Base-by-base conservation (phyloP, 2,797 vertebrate genomes). In the Molossus molossus region DNA sequence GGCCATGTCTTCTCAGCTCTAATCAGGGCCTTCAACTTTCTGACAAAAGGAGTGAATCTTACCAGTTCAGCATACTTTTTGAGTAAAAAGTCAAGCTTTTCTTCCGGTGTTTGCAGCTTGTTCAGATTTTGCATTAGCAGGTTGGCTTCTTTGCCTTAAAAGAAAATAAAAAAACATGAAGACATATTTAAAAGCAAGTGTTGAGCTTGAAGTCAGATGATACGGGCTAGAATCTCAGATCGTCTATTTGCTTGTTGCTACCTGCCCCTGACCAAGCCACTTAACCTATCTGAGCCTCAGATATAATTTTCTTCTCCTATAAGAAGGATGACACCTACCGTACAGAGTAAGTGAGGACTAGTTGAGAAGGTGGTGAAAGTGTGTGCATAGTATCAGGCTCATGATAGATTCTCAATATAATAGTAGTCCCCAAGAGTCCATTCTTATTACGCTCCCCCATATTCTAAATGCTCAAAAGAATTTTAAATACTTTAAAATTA, bases 31-130 rank as follows among this genome's bases (percentile, higher is more conserved):
- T 80, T 7, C 53, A 9, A 81, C 29, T 90, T 92, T 87, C 40
- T 64, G 55, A 29, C 62, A 79, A 37, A 94, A 62, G 93, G 55
- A 81, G 57, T 57, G 67, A 45, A 96, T 4, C 97, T 99, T 98
- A 99, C 99, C 99, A 99, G 95, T 86, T 99, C 99, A 29, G 99
- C 98, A 40, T 99, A 99, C 96, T 99, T 99, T 98, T 98, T 99
- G 95, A 99, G 97, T 96, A 99, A 96, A 45, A 98, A 97, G 21
- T 99, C 99, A 92, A 99, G 97, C 97, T 99, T 99, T 94, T 99
- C 98, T 95, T 99, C 99, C 14, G 99, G 97, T 29, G 99, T 98
- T 25, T 97, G 98, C 86, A 99, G 79, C 89, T 98, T 98, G 87
- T 98, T 99, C 98, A 99, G 97, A 94, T 97, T 99, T 98, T 99